Conservation (phyloP, 2,797 vertebrate genomes). For the Knipowitschia caucasica region DNA sequence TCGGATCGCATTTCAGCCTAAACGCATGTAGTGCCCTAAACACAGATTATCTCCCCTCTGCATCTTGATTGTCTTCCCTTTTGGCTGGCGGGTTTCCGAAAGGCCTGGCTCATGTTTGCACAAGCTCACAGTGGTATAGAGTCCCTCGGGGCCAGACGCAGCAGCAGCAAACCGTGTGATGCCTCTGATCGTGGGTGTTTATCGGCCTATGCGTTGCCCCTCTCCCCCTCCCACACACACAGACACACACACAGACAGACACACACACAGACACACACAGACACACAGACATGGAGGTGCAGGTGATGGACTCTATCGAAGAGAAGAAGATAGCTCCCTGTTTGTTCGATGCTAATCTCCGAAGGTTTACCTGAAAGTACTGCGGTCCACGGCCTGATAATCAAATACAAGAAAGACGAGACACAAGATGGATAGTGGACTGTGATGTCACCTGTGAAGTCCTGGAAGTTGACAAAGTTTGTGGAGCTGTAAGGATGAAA, state of each 20-base stretch:
- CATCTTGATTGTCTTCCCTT: constrained; percentile 74
- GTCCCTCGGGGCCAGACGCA: constrained; percentile 58
- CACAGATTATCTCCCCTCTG: constrained; percentile 68
- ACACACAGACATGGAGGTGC: constrained; percentile 21
- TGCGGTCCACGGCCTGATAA: constrained; percentile 25
- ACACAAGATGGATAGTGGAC: constrained; percentile 8
- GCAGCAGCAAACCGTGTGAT: constrained; percentile 60
- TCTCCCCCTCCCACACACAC: not conserved
- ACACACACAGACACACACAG: not conserved
- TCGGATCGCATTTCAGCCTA: constrained; percentile 68
- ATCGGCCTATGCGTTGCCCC: constrained; percentile 38
- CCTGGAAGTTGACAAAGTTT: constrained; percentile 7
- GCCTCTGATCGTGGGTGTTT: constrained; percentile 60
- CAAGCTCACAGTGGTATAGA: constrained; percentile 55
- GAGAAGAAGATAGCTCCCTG: constrained; percentile 46
- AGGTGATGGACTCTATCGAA: constrained; percentile 57
- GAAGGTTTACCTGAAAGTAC: constrained; percentile 43
- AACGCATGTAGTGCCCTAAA: constrained; percentile 69
- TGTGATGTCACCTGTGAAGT: constrained; percentile 5
- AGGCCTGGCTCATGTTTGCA: constrained; percentile 68
- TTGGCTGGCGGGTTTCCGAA: constrained; percentile 64
- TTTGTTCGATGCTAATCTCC: constrained; percentile 52
- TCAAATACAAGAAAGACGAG: constrained; percentile 31
- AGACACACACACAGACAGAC: constrained; percentile 5
- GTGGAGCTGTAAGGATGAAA: not conserved